Evolutionary conservation across 2,888 invertebrate species (phyloP).

Genomic region (Amblyjoppa fuscipennis): DNA sequence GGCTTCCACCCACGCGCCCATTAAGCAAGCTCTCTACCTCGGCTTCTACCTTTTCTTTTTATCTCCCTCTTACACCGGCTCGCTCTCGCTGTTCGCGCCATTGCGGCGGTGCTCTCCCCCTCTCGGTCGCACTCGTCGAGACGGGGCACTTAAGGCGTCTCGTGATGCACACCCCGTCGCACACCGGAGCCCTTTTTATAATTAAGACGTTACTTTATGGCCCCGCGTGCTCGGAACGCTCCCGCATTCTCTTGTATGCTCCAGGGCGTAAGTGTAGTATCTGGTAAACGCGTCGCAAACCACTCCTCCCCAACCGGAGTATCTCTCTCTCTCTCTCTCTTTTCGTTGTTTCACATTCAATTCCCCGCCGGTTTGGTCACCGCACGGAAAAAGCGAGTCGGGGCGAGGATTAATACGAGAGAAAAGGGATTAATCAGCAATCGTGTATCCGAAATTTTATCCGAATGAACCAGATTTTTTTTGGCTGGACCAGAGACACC

Average conservation of each 20-base stretch:
- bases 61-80: constrained; percentile 39
- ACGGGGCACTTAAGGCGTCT: constrained; percentile 74
- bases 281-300: constrained; percentile 45
- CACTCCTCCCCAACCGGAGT: neutral
- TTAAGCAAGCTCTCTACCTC: constrained; percentile 72
- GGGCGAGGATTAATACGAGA: too few species aligned
- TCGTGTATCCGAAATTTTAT: too few species aligned
- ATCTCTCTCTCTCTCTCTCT: neutral
- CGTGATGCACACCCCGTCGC: constrained; percentile 74
- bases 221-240: constrained; percentile 69
- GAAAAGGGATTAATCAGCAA: too few species aligned
- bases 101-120: too few species aligned
- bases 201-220: constrained; percentile 82
- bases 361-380: neutral
- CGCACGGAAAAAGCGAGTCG: neutral
- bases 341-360: constrained; percentile 11
- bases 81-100: neutral
- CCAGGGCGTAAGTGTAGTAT: constrained; percentile 57
- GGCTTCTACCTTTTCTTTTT: constrained; percentile 53
- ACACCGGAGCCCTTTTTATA: constrained; percentile 78
- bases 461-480: too few species aligned
- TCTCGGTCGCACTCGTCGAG: constrained; percentile 14
- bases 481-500: too few species aligned
- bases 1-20: constrained; percentile 78
- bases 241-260: constrained; percentile 63